Conservation (phyloP, 30 jellyfish, hydroid and myxozoan genomes). For the Hydractinia echinata region DNA sequence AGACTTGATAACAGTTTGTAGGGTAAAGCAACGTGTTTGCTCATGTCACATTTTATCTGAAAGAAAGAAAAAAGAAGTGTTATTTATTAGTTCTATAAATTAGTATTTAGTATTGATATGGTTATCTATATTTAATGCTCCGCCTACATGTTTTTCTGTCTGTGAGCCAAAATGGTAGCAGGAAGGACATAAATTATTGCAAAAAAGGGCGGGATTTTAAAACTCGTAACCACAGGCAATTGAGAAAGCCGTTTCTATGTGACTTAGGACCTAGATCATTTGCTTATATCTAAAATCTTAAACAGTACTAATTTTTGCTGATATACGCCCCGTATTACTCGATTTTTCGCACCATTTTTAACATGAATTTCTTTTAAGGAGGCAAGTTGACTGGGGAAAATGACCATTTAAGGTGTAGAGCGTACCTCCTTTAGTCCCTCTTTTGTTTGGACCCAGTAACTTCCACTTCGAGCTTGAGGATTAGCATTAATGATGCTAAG, state of each 20-base stretch:
- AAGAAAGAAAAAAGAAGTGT: constrained; percentile 5
- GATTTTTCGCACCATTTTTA: neutral
- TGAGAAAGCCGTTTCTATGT: too few species aligned
- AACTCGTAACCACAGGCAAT: too few species aligned
- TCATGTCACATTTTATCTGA: constrained; percentile 73
- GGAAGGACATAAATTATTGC: too few species aligned
- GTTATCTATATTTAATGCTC: neutral
- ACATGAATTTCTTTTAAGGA: neutral
- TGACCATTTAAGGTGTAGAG: neutral
- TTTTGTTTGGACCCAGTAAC: constrained; percentile 63
- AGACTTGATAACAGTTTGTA: constrained; percentile 28
- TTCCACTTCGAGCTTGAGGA: constrained; percentile 92
- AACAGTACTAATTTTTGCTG: too few species aligned
- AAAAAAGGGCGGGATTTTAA: too few species aligned
- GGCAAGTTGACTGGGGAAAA: neutral
- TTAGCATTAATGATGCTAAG: constrained; percentile 80
- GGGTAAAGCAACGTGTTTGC: constrained; percentile 28
- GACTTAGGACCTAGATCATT: too few species aligned
- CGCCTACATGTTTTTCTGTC: too few species aligned
- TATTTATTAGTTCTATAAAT: neutral
- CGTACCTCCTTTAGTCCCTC: constrained; percentile 74
- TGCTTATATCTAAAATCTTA: too few species aligned
- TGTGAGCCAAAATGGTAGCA: too few species aligned
- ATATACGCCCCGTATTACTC: too few species aligned
- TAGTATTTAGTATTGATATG: too few species aligned